Conservation (phyloP, 1,140 invertebrate genomes). For the Aethina tumida region DNA sequence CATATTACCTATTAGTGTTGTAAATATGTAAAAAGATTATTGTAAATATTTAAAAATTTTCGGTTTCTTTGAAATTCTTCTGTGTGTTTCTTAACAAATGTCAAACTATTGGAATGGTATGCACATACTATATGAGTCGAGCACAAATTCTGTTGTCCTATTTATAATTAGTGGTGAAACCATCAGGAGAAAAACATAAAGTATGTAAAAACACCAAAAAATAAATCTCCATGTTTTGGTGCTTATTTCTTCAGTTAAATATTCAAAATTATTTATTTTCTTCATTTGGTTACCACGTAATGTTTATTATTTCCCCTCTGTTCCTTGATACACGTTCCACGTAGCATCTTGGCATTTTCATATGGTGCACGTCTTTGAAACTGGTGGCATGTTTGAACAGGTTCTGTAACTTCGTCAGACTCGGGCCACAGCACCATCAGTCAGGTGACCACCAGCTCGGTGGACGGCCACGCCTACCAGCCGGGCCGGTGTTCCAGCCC, state of each 20-base stretch:
- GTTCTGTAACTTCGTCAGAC: constrained; percentile 34
- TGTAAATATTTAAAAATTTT: no score
- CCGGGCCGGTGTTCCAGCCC: constrained; percentile 31
- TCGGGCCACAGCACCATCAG: constrained; percentile 36
- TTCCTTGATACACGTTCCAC: constrained; percentile 9
- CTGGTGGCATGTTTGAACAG: constrained; percentile 27
- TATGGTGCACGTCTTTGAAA: constrained; percentile 21
- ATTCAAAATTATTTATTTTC: not conserved
- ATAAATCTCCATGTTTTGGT: no score
- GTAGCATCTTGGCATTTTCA: constrained; percentile 12
- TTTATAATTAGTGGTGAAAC: no score
- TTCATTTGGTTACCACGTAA: constrained; percentile 1
- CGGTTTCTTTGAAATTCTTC: no score
- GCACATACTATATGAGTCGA: no score
- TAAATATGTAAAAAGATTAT: no score
- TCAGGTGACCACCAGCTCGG: constrained; percentile 28
- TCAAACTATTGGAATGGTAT: no score
- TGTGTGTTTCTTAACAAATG: no score
- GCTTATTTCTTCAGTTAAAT: constrained; percentile 5
- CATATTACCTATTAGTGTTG: no score
- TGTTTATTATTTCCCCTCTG: not conserved
- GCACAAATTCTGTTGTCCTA: no score
- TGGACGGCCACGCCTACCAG: constrained; percentile 29
- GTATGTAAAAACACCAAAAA: no score
- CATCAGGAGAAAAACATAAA: no score